Percentiles rank a stretch among this genome's conserved stretches.
These are phyloP conservation scores for Cheilosia vernalis DNA, from an alignment of 2,888 invertebrate genomes.

Conservation along the genomic window DNA sequence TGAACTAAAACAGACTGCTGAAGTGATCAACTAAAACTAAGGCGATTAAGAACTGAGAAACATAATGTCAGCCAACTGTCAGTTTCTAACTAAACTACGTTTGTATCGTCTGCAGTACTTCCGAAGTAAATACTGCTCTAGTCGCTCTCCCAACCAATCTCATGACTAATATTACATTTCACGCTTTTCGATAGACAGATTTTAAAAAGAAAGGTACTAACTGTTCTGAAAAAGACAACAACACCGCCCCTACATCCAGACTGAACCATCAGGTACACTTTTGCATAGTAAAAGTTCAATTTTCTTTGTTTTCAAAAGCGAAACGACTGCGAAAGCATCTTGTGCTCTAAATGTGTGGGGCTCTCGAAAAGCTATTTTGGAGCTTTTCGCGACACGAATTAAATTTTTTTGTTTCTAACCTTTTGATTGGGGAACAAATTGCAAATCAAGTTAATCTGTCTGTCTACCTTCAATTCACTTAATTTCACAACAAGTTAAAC, in stretches of 20 bases:
- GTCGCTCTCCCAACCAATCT: no score
- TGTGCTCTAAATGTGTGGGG: conserved; percentile 36
- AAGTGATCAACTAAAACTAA: no score
- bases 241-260: conserved; percentile 21
- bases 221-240: neutral
- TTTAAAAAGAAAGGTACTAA: no score
- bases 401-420: neutral
- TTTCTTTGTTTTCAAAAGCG: conserved; percentile 64
- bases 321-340: conserved; percentile 44
- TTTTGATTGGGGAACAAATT: neutral
- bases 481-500: neutral
- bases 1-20: no score
- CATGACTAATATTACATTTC: no score
- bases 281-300: conserved; percentile 52
- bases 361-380: conserved; percentile 6
- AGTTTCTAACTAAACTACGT: no score
- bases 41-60: no score
- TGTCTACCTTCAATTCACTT: neutral
- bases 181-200: no score
- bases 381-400: neutral
- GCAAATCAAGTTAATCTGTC: neutral
- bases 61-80: no score
- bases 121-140: no score
- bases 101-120: no score
- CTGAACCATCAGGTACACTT: conserved; percentile 40